These are phyloP conservation scores for Tyto alba DNA, from an alignment of 2,113 vertebrate genomes.

Conservation along the genomic window DNA sequence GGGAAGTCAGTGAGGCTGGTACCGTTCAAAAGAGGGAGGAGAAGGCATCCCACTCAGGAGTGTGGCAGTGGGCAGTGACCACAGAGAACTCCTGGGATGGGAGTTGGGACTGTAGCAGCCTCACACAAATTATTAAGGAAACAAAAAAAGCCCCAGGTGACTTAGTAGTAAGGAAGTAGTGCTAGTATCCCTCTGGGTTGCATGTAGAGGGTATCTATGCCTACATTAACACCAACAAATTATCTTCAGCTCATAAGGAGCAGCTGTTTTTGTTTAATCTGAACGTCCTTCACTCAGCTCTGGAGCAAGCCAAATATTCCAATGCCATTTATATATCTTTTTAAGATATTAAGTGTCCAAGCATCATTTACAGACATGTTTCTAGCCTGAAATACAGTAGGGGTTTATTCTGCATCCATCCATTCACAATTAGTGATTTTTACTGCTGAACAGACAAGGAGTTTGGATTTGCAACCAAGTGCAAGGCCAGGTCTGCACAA, in stretches of 20 bases:
- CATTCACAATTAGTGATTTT: background rate
- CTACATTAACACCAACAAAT: background rate
- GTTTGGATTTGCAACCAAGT: background rate
- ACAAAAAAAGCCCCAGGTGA: background rate
- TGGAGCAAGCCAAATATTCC: background rate
- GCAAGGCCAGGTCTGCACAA: background rate
- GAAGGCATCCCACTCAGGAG: background rate
- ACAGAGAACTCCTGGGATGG: fast-evolving
- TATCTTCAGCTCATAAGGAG: background rate
- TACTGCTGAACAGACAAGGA: background rate
- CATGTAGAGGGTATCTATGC: background rate
- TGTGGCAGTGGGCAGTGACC: background rate
- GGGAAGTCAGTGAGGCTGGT: background rate
- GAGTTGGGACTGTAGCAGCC: background rate
- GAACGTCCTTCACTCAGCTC: background rate
- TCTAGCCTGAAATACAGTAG: background rate
- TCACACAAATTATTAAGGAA: background rate
- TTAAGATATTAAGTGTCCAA: background rate
- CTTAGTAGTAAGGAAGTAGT: background rate
- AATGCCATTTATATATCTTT: background rate
- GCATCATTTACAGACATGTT: background rate
- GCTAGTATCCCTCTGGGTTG: background rate
- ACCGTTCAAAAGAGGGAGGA: background rate
- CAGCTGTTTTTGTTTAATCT: background rate
- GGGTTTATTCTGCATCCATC: background rate